These are phyloP conservation scores for Gobio occitaniae DNA, from an alignment of 2,797 vertebrate species.

Conservation along the genomic window DNA sequence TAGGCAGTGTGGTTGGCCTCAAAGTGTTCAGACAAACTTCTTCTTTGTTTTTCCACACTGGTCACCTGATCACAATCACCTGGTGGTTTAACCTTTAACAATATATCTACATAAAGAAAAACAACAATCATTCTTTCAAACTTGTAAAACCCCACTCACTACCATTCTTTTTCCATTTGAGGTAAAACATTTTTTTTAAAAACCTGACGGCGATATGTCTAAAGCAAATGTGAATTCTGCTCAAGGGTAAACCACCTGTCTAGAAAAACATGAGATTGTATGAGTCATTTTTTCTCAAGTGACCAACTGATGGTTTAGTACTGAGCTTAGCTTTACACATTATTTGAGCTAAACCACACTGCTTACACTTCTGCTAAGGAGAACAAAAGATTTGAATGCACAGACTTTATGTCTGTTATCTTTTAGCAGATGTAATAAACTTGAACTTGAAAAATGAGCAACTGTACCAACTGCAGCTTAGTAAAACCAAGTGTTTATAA, in stretches of 20 bases:
- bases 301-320: neutral
- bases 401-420: neutral
- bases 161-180: neutral
- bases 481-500: neutral
- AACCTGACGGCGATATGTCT: neutral
- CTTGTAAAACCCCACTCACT: neutral
- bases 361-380: neutral
- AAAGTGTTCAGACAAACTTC: neutral
- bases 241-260: neutral
- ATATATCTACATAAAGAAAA: neutral
- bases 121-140: neutral
- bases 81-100: conserved; percentile 9
- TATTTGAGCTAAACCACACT: neutral
- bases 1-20: neutral
- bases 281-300: neutral
- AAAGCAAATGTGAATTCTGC: neutral
- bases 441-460: neutral
- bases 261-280: neutral
- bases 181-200: too few relatives aligned
- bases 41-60: neutral
- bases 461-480: neutral
- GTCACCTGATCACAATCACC: neutral
- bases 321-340: too few relatives aligned
- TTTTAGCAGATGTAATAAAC: neutral
- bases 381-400: neutral